phyloP scores from a whole-genome alignment of 2,113 vertebrate genomes.

The Spea bombifrons region DNA sequence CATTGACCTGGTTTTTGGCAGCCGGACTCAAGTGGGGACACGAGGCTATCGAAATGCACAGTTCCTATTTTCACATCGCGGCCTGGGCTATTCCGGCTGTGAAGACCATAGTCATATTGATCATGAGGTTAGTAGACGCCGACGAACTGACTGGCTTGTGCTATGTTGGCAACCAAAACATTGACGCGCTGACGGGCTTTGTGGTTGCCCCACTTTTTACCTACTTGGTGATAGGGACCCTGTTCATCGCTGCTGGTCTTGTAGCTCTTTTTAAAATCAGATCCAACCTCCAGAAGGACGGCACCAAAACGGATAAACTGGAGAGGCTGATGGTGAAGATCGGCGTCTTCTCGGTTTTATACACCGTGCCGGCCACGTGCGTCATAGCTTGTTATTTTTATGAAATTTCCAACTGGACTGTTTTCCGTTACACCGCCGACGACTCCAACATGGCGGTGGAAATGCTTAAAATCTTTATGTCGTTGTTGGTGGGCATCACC shows the following conservation, averaged over 20 bases:
- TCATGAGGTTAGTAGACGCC: constrained; percentile 94
- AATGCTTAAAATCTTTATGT: constrained; percentile 98
- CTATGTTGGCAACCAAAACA: constrained; percentile 92
- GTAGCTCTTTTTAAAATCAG: constrained; percentile 98
- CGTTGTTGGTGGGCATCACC: constrained; percentile 92
- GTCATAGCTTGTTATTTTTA: constrained; percentile 98
- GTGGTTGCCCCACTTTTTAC: constrained; percentile 94
- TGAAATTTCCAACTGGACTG: constrained; percentile 90
- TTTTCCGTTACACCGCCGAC: constrained; percentile 79
- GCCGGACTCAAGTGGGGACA: constrained; percentile 98
- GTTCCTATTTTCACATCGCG: constrained; percentile 97
- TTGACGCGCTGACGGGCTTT: constrained; percentile 92
- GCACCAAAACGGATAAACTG: constrained; percentile 96
- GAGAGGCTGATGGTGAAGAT: constrained; percentile 98
- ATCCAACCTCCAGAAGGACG: constrained; percentile 97
- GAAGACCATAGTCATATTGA: constrained; percentile 96
- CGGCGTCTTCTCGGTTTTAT: constrained; percentile 96
- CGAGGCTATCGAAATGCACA: constrained; percentile 98
- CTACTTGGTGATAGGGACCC: constrained; percentile 91
- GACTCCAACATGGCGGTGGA: constrained; percentile 93
- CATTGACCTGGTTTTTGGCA: constrained; percentile 96
- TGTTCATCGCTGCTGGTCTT: constrained; percentile 92
- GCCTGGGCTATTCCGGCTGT: constrained; percentile 97
- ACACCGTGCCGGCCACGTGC: constrained; percentile 92
- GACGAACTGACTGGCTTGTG: constrained; percentile 92